Percentiles rank a stretch among this genome's conserved stretches.
These are phyloP conservation scores for Lithophane semibrunnea DNA, from an alignment of 2,888 invertebrate species.

Conservation along the genomic window DNA sequence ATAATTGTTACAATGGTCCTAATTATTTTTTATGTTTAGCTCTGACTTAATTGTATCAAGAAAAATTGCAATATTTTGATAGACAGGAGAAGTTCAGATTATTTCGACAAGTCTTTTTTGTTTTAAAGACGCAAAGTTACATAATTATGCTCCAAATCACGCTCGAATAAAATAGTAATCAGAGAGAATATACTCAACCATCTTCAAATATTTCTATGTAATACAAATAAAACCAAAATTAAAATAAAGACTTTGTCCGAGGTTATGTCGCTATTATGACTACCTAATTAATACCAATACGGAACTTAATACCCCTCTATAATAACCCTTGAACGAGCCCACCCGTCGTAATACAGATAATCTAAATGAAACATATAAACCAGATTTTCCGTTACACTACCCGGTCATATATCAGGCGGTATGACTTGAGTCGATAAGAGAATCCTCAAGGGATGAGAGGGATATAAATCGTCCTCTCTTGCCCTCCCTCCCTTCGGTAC, in stretches of 20 bases:
- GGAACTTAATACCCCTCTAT: conserved; percentile 14
- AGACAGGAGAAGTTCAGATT: not conserved
- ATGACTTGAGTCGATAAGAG: conserved; percentile 79
- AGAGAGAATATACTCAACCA: not conserved
- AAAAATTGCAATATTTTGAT: not conserved
- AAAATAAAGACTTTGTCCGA: not conserved
- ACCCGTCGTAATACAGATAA: conserved; percentile 58
- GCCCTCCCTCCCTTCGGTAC: conserved; percentile 52
- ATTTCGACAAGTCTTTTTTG: not conserved
- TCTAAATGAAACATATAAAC: conserved; percentile 74
- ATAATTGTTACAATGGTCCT: not conserved
- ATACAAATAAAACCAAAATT: not conserved
- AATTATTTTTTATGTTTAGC: too few relatives aligned
- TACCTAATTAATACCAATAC: conserved; percentile 47
- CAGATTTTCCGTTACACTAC: conserved; percentile 70
- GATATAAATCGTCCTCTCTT: conserved; percentile 74
- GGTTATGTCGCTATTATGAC: not conserved
- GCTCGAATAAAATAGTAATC: not conserved
- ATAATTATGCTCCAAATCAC: not conserved
- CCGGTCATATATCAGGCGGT: conserved; percentile 76
- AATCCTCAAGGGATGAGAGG: conserved; percentile 77
- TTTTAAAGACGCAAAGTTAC: not conserved
- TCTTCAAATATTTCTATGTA: not conserved
- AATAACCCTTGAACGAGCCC: conserved; percentile 19
- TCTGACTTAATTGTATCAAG: not conserved